Evolutionary conservation across 2,888 invertebrate genomes (phyloP).

Genomic region (Diogma glabrata): DNA sequence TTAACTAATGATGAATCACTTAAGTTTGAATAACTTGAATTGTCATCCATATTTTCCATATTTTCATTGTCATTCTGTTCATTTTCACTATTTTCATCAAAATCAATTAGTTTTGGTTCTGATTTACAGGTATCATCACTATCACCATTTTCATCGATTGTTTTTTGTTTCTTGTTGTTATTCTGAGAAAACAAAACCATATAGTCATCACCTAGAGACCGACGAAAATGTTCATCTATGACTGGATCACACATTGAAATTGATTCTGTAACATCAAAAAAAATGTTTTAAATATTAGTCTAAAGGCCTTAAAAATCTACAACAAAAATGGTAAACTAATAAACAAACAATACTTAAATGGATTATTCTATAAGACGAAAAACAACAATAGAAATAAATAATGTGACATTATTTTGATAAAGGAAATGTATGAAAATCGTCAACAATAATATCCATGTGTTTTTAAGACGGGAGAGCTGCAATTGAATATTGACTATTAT

Average conservation of each 20-base stretch:
- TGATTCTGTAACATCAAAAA: conserved; percentile 40
- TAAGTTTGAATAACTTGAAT: not conserved
- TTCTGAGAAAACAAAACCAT: conserved; percentile 47
- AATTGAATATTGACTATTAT: too few relatives aligned
- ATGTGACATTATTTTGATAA: too few relatives aligned
- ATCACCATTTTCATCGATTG: not conserved
- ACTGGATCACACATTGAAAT: conserved; percentile 77
- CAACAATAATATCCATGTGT: too few relatives aligned
- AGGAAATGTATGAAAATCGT: too few relatives aligned
- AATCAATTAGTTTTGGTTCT: not conserved
- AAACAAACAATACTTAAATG: too few relatives aligned
- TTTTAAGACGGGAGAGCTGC: too few relatives aligned
- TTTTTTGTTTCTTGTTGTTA: conserved; percentile 7
- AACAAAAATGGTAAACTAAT: too few relatives aligned
- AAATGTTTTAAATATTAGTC: too few relatives aligned
- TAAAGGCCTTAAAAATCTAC: too few relatives aligned
- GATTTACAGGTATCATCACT: too few relatives aligned
- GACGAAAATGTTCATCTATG: conserved; percentile 90
- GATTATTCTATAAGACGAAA: too few relatives aligned
- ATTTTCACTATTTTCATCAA: not conserved
- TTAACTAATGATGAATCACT: not conserved
- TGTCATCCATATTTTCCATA: not conserved
- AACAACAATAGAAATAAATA: too few relatives aligned
- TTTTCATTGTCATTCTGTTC: not conserved
- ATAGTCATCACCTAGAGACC: conserved; percentile 78